Evolutionary conservation across 2,888 invertebrate species (phyloP).

Genomic region (Trissolcus japonicus): DNA sequence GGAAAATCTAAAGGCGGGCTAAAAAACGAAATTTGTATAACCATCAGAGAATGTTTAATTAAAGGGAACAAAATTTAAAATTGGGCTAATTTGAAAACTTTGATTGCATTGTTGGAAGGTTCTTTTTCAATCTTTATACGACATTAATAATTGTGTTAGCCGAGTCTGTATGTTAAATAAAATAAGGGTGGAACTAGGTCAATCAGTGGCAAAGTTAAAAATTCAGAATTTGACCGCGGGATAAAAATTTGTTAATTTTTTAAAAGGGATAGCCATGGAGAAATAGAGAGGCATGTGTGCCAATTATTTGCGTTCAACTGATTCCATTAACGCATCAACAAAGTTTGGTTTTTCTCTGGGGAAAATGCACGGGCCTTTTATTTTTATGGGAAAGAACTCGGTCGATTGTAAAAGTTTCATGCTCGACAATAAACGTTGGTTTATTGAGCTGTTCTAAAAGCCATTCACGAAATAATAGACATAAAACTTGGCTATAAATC

Average conservation of each 20-base stretch:
- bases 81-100: background rate
- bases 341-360: background rate
- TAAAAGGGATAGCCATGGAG: background rate
- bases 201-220: slow-evolving; percentile 21
- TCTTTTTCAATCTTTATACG: background rate
- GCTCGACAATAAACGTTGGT: too few relatives aligned
- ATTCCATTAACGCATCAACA: background rate
- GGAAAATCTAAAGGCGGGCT: background rate
- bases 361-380: too few relatives aligned
- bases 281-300: too few relatives aligned
- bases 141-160: background rate
- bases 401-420: too few relatives aligned
- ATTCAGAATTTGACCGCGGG: slow-evolving; percentile 3
- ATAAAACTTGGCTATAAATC: too few relatives aligned
- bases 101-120: background rate
- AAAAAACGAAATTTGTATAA: background rate
- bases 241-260: slow-evolving; percentile 3
- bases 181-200: slow-evolving; percentile 21
- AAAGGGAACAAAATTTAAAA: background rate
- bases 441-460: too few relatives aligned
- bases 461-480: too few relatives aligned
- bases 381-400: too few relatives aligned
- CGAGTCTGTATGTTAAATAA: background rate
- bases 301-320: background rate
- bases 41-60: background rate